Evolutionary conservation across 2,113 vertebrate genomes (phyloP).

Genomic region (Hemiprocne comata): DNA sequence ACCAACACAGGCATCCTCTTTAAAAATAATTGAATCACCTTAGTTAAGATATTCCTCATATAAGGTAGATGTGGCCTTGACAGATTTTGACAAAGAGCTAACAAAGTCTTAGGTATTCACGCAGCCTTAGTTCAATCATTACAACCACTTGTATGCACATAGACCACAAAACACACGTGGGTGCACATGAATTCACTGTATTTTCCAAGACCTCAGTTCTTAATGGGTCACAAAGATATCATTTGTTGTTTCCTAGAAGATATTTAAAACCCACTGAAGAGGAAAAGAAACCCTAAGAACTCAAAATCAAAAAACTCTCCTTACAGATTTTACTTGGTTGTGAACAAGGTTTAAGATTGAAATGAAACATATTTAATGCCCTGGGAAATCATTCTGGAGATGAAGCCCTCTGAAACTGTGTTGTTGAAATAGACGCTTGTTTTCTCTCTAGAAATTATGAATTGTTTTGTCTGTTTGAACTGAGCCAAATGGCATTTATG

Average conservation of each 20-base stretch:
- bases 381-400: slow-evolving; percentile 38
- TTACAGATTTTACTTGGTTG: slow-evolving; percentile 5
- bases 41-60: not conserved
- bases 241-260: not conserved
- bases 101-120: not conserved
- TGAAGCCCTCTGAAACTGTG: slow-evolving; percentile 25
- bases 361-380: slow-evolving; percentile 32
- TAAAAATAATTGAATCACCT: not conserved
- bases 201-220: not conserved
- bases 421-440: slow-evolving; percentile 20
- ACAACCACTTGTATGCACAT: not conserved
- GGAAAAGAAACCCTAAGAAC: not conserved
- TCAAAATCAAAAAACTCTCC: not conserved
- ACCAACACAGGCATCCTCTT: not conserved
- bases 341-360: slow-evolving; percentile 56
- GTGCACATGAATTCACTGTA: not conserved
- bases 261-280: not conserved
- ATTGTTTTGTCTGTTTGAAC: not conserved
- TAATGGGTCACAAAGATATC: not conserved
- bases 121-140: not conserved
- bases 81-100: not conserved
- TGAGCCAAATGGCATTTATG: slow-evolving; percentile 38
- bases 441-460: slow-evolving; percentile 48
- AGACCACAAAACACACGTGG: rapidly evolving
- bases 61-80: not conserved